Evolutionary conservation across 2,888 invertebrate species (phyloP).

Genomic region (Cantharis nigra): DNA sequence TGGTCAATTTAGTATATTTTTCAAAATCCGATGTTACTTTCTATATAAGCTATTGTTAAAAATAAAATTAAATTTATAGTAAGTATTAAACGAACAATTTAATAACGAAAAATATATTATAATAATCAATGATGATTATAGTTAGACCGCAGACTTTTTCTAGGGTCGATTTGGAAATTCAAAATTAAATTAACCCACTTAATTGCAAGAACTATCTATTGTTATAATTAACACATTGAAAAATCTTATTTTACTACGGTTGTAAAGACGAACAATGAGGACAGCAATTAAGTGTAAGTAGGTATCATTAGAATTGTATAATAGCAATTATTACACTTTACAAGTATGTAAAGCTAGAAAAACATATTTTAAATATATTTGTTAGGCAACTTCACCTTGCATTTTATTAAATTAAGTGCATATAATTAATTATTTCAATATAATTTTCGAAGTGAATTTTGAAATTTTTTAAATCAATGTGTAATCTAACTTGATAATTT

Average conservation of each 20-base stretch:
- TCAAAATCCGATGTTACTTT: background rate
- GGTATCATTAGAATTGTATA: background rate
- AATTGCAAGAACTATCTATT: background rate
- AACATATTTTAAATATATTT: background rate
- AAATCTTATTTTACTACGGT: background rate
- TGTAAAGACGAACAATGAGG: background rate
- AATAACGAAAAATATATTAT: too few relatives aligned
- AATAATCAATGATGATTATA: too few relatives aligned
- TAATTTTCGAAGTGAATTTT: too few relatives aligned
- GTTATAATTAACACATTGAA: background rate
- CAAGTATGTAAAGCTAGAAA: background rate
- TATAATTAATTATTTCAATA: background rate
- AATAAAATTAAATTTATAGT: background rate
- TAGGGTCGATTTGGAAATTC: background rate
- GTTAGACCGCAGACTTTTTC: background rate
- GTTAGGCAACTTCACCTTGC: background rate
- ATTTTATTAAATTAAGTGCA: background rate
- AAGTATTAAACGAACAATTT: too few relatives aligned
- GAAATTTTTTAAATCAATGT: background rate
- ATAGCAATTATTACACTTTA: background rate
- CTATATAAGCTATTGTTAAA: background rate
- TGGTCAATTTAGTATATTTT: background rate
- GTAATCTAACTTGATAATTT: background rate
- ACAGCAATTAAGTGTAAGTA: background rate
- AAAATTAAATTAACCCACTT: background rate